Base-by-base conservation (phyloP, 1,140 invertebrate species). In the Bombus superbus region DNA sequence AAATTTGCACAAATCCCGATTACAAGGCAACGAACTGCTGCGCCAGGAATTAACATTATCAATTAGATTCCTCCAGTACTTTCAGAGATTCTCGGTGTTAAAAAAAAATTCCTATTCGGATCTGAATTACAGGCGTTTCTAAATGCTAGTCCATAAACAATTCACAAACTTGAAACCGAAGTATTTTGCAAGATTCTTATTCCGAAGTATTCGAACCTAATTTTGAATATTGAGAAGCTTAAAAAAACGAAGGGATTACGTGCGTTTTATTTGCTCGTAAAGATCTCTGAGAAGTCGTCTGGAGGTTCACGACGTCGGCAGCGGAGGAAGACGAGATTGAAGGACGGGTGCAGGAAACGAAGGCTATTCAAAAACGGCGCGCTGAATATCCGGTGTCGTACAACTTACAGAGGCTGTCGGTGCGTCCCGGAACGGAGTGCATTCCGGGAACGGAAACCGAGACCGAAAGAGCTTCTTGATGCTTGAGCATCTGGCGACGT, bases 331-430 rank as follows among this genome's bases (percentile, higher is more conserved):
- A 86, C 75, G 82, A 76, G 82, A 86, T 83, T 81, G 74, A 83
- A 64, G 73, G 64, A 72, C 76, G 68, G 74, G 64, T 57, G 40
- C 59, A 69, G 78, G 78, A 47, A 75, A 40, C 76, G 76, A 66
- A 18, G 66, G 77, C 66, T 66, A 59, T 92, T 97, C 96, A 98
- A 95, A 97, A 98, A 94, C 98, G 97, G 95, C 97, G 97, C 68
- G 80, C 86, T 92, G 97, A 97, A 94, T 98, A 98, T 91, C 97
- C 97, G 91, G 97, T 96, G 93, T 98, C 98, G 95, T 98, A 98
- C 85, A 98, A 96, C 95, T 98, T 98, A 96, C 97, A 98, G 84
- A 98, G 96, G 91, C 97, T 97, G 92, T 97, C 97, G 86, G 97
- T 96, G 88, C 97, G 96, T 47, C 93, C 94, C 90, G 96, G 91